Conservation (phyloP, 2,797 vertebrate species). For the Cyclura pinguis region DNA sequence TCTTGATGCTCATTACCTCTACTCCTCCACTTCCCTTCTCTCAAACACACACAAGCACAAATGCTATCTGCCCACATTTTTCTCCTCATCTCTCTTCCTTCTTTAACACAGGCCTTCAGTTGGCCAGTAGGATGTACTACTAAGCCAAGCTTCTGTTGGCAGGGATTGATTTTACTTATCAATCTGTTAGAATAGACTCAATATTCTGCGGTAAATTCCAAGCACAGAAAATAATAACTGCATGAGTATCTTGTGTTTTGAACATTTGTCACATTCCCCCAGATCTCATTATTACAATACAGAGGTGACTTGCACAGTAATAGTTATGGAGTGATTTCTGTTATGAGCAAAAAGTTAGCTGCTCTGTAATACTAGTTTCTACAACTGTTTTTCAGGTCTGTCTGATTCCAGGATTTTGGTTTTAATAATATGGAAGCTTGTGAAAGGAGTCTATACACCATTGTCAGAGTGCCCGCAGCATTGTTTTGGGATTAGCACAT, state of each 20-base stretch:
- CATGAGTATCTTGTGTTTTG: neutral
- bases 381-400: constrained; percentile 11
- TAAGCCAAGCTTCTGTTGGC: neutral
- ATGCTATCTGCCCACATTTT: too few relatives aligned
- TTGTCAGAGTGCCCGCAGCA: neutral
- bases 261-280: neutral
- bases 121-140: neutral
- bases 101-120: neutral
- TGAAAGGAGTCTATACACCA: neutral
- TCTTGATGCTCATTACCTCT: too few relatives aligned
- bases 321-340: neutral
- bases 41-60: too few relatives aligned
- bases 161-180: neutral
- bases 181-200: neutral
- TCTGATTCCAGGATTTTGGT: neutral
- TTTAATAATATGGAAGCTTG: constrained; percentile 14
- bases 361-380: neutral
- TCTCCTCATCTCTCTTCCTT: too few relatives aligned
- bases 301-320: neutral
- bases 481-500: constrained; percentile 14
- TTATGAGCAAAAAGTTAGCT: constrained; percentile 12
- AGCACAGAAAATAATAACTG: neutral
- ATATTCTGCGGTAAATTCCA: neutral
- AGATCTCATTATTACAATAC: constrained; percentile 28
- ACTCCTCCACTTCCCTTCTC: too few relatives aligned